These are phyloP conservation scores for Microctenopoma steveboyesi DNA, from an alignment of 2,797 vertebrate genomes.

Conservation along the genomic window DNA sequence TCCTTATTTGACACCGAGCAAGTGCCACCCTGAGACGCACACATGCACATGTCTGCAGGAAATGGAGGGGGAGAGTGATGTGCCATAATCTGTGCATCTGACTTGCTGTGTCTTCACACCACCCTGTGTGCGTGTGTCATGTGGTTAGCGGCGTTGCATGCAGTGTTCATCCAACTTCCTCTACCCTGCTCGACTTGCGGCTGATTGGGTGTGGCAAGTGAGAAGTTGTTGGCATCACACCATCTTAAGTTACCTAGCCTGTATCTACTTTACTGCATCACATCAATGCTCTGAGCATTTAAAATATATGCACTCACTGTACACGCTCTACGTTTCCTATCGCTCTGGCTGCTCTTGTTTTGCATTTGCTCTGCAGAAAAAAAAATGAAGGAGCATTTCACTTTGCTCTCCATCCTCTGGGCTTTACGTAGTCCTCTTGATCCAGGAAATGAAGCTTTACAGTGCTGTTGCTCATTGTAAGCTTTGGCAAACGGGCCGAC, in stretches of 20 bases:
- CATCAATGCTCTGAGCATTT: neutral
- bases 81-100: conserved; percentile 67
- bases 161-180: conserved; percentile 34
- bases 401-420: conserved; percentile 3
- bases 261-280: too few species aligned
- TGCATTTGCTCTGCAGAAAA: neutral
- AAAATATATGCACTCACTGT: neutral
- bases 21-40: conserved; percentile 34
- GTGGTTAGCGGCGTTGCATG: conserved; percentile 42
- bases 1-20: conserved; percentile 49
- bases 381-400: neutral
- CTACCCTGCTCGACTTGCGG: conserved; percentile 1
- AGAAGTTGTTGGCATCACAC: neutral
- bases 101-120: conserved; percentile 32
- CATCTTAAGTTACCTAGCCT: too few species aligned
- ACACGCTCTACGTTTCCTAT: neutral
- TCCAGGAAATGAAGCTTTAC: conserved; percentile 24
- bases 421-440: neutral
- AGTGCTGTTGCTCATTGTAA: neutral
- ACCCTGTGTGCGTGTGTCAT: neutral
- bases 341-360: neutral
- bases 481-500: conserved; percentile 1
- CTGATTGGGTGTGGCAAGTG: conserved; percentile 39
- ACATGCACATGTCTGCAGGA: neutral
- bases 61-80: conserved; percentile 12